phyloP scores from a whole-genome alignment of 1,140 invertebrate species.

The Adoxophyes honmai region DNA sequence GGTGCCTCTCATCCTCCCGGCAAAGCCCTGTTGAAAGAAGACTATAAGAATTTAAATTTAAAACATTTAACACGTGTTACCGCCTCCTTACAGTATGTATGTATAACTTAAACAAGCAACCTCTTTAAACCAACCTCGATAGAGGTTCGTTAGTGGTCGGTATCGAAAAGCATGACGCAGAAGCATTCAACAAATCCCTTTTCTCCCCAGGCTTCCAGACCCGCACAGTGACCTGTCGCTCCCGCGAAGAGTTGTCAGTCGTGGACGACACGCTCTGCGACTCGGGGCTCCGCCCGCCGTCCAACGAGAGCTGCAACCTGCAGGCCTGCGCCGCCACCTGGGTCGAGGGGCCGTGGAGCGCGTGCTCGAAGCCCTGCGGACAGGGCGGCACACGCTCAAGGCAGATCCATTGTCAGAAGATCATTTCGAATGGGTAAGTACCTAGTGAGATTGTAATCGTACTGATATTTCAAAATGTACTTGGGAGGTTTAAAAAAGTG shows the following conservation, averaged over 20 bases:
- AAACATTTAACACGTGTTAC: no score
- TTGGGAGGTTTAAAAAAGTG: no score
- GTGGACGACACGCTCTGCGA: constrained; percentile 90
- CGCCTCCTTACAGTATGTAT: no score
- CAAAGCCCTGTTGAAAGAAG: no score
- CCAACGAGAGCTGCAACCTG: constrained; percentile 84
- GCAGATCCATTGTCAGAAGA: constrained; percentile 87
- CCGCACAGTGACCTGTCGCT: constrained; percentile 85
- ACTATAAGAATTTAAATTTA: no score
- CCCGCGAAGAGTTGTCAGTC: constrained; percentile 81
- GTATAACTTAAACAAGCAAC: no score
- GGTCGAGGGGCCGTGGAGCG: constrained; percentile 88
- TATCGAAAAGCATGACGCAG: no score
- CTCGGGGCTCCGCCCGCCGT: constrained; percentile 80
- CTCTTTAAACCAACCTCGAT: no score
- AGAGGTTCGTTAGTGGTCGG: no score
- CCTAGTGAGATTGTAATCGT: no score
- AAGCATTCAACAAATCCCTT: not conserved
- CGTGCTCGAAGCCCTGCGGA: constrained; percentile 91
- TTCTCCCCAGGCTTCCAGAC: constrained; percentile 81
- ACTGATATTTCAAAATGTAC: not conserved
- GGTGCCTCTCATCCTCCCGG: no score
- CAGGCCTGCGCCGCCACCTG: constrained; percentile 91
- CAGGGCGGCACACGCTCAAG: constrained; percentile 83
- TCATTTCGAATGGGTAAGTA: constrained; percentile 79